These are phyloP conservation scores for Elysia crispata DNA, from an alignment of 2,888 invertebrate species.

Conservation along the genomic window DNA sequence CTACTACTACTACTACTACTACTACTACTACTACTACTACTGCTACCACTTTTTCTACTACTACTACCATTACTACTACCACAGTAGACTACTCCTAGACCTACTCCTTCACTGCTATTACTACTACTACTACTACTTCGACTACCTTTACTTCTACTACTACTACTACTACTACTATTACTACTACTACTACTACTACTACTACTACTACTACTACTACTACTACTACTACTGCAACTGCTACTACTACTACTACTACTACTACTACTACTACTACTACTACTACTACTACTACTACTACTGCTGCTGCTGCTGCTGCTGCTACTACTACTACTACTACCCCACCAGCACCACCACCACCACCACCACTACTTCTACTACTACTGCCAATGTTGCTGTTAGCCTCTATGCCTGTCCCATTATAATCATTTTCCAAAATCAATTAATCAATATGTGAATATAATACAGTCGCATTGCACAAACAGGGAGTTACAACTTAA, in stretches of 20 bases:
- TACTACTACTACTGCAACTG: constrained; percentile 21
- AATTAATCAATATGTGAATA: no score
- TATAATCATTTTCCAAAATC: no score
- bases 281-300: constrained; percentile 5
- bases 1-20: constrained; percentile 20
- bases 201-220: constrained; percentile 30
- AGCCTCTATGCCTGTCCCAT: not conserved
- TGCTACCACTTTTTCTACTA: no score
- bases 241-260: constrained; percentile 15
- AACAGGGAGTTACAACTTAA: no score
- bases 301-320: constrained; percentile 1
- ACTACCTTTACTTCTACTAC: no score
- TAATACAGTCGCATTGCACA: no score
- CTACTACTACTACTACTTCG: no score
- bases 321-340: no score
- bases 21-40: not conserved
- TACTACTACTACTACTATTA: no score
- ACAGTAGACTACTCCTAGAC: no score
- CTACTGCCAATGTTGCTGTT: not conserved
- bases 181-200: constrained; percentile 28
- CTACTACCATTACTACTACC: not conserved
- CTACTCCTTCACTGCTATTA: constrained; percentile 7
- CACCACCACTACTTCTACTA: constrained; percentile 5
- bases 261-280: constrained; percentile 29
- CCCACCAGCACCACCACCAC: no score